Base-by-base conservation (phyloP, 2,797 vertebrate genomes). In the Parauchenoglanis punctatus region DNA sequence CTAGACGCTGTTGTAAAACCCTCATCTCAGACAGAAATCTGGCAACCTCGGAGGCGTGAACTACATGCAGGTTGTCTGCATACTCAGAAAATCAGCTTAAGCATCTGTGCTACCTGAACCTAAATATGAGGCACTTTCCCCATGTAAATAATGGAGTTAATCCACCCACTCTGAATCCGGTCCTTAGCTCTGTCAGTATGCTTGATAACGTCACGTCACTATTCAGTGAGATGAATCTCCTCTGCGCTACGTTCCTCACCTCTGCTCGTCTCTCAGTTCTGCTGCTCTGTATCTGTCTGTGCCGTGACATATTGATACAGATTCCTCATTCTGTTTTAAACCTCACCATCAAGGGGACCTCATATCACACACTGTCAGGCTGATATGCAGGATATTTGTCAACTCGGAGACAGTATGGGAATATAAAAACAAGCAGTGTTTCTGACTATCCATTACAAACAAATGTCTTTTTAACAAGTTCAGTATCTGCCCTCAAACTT, bases 171-270 rank as follows among this genome's bases (percentile, higher is more conserved):
- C 35, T 23, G 80, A 63, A 65, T n/a, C 13, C 40, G 25, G 80
- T n/a, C 44, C 44, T 83, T 20, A 81, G 52, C 91, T 87, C 90
- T 92, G 88, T 92, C 92, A 93, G 91, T 90, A 83, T 84, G 92
- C 87, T 92, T 92, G 92, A 94, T 93, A 92, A 89, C 89, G 86
- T 87, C 90, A 93, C 91, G 93, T 94, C 93, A 94, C 89, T 92
- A 92, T 40, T 73, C 85, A 78, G 85, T 87, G 82, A 90, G 87
- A 91, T 88, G 90, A 75, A 88, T 88, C 81, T 90, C 86, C 67
- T 56, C 44, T 87, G 86, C 81, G 91, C 28, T 76, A 56, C 7
- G 89, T 85, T 89, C 77, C 82, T 82, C n/a, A 59, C 80, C 80
- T 85, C 75, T n/a, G 58, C 89, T 86, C 81, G 52, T 70, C 81